Conservation (phyloP, 2,797 vertebrate species). For the Strix occidentalis region DNA sequence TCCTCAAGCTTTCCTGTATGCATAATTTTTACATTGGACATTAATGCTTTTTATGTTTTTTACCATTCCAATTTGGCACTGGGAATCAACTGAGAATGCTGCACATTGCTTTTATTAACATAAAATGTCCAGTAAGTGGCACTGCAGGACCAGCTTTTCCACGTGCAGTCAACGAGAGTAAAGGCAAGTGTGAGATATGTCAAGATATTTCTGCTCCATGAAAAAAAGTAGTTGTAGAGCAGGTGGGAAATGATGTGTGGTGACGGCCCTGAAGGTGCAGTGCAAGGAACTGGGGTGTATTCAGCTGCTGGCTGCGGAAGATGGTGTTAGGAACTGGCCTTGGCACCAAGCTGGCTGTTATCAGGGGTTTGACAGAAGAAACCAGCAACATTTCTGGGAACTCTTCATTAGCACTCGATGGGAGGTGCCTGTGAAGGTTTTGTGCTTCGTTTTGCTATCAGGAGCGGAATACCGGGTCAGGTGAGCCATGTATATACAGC, state of each 20-base stretch:
- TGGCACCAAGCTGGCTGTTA: background rate
- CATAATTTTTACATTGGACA: background rate
- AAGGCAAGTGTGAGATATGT: background rate
- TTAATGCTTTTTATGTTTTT: background rate
- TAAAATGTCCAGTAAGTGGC: slow-evolving; percentile 57
- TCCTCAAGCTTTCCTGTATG: background rate
- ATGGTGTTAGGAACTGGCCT: background rate
- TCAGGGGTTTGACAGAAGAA: background rate
- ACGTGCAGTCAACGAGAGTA: background rate
- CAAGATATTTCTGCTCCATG: background rate
- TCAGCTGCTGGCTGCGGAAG: background rate
- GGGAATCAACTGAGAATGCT: background rate
- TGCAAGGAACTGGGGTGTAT: background rate
- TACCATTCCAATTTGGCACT: background rate
- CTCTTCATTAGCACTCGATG: background rate
- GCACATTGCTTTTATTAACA: background rate
- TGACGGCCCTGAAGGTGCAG: background rate
- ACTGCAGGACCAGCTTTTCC: slow-evolving; percentile 48
- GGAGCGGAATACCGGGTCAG: background rate
- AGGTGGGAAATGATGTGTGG: background rate
- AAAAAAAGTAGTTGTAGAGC: background rate
- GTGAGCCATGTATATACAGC: background rate
- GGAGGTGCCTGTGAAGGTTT: background rate
- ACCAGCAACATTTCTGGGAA: background rate
- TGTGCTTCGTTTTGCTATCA: background rate